Base-by-base conservation (phyloP, 2,888 invertebrate species). In the Gnatocerus cornutus region DNA sequence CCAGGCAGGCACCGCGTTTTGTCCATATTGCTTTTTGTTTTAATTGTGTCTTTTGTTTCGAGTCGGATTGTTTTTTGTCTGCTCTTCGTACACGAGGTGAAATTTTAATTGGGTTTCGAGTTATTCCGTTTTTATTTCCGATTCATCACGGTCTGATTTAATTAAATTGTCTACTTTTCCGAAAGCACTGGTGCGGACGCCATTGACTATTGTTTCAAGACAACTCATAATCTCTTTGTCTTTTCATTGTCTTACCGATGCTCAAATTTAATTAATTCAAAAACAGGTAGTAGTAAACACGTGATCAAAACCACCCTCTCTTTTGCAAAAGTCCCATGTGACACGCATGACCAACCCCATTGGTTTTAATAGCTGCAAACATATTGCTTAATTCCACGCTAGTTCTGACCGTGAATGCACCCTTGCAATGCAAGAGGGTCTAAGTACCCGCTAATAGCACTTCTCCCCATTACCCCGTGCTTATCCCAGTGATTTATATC, bases 321-420 rank as follows among this genome's bases (percentile, higher is more conserved):
- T 12, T 13, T 5, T 27, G 41, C 16, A 39, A 55, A 43, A 29
- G 37, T 46, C 61, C 62, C 48, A 41, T 9, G 27, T 50, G 52
- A 43, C 75, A 79, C 78, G 81, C 80, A 77, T 77, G 77, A 73
- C 71, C 75, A 73, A 73, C 70, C 72, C 76, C 69, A 70, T 71
- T 67, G 71, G 80, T 76, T 76, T 21, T 82, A 83, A 85, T 84
- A 84, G 82, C 83, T 81, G 82, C 82, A 84, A 85, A 84, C 84
- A 84, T 85, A 85, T 85, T 85, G 85, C 84, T 83, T 84, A 84
- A 84, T 84, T 84, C 84, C 82, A 82, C 82, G 81, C 84, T 81
- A 81, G 81, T 82, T 83, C 82, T 77, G 76, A 78, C 73, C 74
- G 71, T 82, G 80, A 80, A 80, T 79, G 77, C 78, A 71, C 67